Conservation (phyloP, 2,113 vertebrate species). For the Motacilla tschutschensis region DNA sequence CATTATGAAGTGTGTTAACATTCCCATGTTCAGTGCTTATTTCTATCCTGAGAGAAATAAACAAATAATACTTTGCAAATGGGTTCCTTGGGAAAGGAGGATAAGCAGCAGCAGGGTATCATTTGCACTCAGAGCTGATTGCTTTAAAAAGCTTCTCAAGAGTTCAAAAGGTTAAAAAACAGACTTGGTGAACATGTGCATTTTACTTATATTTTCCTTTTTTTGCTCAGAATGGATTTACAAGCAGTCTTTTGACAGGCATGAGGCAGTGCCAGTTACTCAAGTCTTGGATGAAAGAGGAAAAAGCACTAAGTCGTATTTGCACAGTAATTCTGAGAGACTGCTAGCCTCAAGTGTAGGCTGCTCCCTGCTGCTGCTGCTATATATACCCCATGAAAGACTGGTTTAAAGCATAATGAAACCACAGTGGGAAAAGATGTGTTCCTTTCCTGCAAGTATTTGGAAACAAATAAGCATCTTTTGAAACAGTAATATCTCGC, state of each 20-base stretch:
- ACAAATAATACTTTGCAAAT: constrained; percentile 36
- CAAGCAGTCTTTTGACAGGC: constrained; percentile 23
- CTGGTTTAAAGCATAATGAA: background rate
- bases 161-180: constrained; percentile 30
- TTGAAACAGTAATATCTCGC: background rate
- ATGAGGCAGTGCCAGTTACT: background rate
- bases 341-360: constrained; percentile 39
- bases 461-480: background rate
- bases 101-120: background rate
- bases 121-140: background rate
- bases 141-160: background rate
- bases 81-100: constrained; percentile 35
- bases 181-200: constrained; percentile 4
- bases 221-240: constrained; percentile 11
- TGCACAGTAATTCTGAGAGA: constrained; percentile 24
- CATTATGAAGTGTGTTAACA: constrained; percentile 36
- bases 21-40: constrained; percentile 42
- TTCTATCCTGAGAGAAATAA: constrained; percentile 58
- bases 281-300: background rate
- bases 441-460: background rate
- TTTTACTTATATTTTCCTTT: constrained; percentile 6
- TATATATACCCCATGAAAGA: constrained; percentile 20
- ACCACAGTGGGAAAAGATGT: background rate
- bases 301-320: background rate
- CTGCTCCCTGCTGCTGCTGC: constrained; percentile 35